A percentile compares a stretch with the other conserved stretches of the same genome.
Conservation (phyloP, 1,140 invertebrate genomes). For the Bombus haemorrhoidalis region DNA sequence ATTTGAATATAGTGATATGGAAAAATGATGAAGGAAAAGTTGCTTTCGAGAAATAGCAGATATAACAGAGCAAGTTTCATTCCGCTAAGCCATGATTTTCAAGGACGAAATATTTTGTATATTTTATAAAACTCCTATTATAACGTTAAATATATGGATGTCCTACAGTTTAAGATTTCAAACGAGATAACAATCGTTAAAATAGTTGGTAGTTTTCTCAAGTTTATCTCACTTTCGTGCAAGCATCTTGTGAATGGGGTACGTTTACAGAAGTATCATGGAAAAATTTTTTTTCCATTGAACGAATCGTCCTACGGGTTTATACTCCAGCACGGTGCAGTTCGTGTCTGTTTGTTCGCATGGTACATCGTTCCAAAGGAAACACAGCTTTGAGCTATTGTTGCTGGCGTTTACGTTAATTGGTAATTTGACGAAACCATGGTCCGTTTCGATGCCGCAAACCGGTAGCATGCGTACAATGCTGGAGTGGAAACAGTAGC, state of each 20-base stretch:
- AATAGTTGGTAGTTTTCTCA: too few relatives aligned
- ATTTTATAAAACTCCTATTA: not conserved
- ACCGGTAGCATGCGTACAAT: slow-evolving; percentile 37
- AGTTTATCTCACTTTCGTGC: too few relatives aligned
- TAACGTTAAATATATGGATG: not conserved
- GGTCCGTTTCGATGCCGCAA: slow-evolving; percentile 59
- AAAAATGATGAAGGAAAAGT: not conserved
- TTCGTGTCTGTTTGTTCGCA: slow-evolving; percentile 19
- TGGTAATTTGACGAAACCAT: slow-evolving; percentile 72
- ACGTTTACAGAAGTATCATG: not conserved
- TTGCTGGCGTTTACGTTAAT: slow-evolving; percentile 74
- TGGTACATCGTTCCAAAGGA: slow-evolving; percentile 56
- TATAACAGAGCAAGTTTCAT: too few relatives aligned
- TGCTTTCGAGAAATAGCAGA: not conserved
- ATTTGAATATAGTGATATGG: too few relatives aligned
- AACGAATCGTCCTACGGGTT: not conserved
- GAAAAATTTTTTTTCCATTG: not conserved
- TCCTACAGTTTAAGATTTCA: too few relatives aligned
- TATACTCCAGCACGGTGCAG: not conserved
- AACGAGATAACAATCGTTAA: too few relatives aligned
- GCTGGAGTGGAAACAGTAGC: slow-evolving; percentile 24
- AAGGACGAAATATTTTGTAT: not conserved
- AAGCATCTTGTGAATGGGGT: too few relatives aligned
- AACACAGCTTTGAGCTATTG: slow-evolving; percentile 75
- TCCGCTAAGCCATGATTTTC: too few relatives aligned